Evolutionary conservation across 1,140 invertebrate genomes (phyloP).

Genomic region (Artemia franciscana): DNA sequence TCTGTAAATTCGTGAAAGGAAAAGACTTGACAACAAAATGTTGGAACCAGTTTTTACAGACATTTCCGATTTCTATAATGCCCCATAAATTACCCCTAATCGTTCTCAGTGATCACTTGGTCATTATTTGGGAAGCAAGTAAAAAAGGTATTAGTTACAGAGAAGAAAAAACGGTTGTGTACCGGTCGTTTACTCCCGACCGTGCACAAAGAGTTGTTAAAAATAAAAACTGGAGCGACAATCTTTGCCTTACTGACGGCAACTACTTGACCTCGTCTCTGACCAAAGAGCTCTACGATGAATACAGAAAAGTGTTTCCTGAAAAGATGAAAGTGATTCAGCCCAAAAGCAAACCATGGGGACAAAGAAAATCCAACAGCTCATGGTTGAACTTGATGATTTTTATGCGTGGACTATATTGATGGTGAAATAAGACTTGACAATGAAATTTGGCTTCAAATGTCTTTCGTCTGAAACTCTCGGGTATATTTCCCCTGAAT

Average conservation of each 20-base stretch:
- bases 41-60: too few relatives aligned
- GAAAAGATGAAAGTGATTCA: background rate
- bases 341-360: background rate
- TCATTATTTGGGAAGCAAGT: too few relatives aligned
- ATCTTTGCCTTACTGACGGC: background rate
- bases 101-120: too few relatives aligned
- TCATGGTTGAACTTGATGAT: background rate
- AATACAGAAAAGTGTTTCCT: background rate
- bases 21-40: too few relatives aligned
- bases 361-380: background rate
- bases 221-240: too few relatives aligned
- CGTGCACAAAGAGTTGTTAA: too few relatives aligned
- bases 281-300: background rate
- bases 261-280: background rate
- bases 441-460: background rate
- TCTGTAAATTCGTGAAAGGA: too few relatives aligned
- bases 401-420: background rate
- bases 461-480: background rate
- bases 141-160: too few relatives aligned
- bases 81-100: too few relatives aligned
- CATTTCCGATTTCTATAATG: too few relatives aligned
- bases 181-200: too few relatives aligned
- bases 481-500: background rate
- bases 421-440: background rate
- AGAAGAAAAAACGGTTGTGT: too few relatives aligned